phyloP scores from a whole-genome alignment of 2,797 vertebrate genomes.

The Delichon dasypus region DNA sequence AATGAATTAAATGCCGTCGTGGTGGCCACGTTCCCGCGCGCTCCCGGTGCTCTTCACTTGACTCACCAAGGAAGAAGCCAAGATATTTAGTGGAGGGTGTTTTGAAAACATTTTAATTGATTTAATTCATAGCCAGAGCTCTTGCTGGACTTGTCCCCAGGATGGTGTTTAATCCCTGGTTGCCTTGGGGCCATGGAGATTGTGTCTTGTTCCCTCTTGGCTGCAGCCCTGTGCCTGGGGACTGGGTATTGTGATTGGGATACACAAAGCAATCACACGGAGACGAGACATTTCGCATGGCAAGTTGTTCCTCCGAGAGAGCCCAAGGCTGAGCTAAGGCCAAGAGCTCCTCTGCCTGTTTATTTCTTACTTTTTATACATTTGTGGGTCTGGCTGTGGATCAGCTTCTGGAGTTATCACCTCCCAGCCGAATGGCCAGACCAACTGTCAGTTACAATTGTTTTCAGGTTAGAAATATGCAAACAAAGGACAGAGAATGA shows the following conservation, averaged over 20 bases:
- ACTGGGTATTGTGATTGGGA: neutral
- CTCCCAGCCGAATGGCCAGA: too few species aligned
- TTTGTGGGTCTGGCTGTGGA: too few species aligned
- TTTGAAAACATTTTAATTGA: neutral
- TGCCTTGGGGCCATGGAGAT: neutral
- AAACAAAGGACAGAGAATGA: too few species aligned
- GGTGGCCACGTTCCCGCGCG: neutral
- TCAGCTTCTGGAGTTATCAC: too few species aligned
- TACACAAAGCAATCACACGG: too few species aligned
- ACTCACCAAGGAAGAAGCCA: neutral
- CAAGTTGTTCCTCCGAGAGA: too few species aligned
- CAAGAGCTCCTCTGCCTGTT: too few species aligned
- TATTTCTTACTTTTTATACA: too few species aligned
- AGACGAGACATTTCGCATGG: too few species aligned
- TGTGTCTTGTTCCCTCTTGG: neutral
- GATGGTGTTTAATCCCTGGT: neutral
- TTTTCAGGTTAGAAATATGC: too few species aligned
- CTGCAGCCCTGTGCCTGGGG: neutral
- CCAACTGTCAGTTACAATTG: too few species aligned
- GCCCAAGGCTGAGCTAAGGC: too few species aligned
- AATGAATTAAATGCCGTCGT: fast-evolving
- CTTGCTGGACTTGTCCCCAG: neutral
- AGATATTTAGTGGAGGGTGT: neutral
- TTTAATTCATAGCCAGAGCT: neutral
- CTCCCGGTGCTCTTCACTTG: neutral